phyloP scores from a whole-genome alignment of 2,797 vertebrate genomes.

The Nyctalus aviator region DNA sequence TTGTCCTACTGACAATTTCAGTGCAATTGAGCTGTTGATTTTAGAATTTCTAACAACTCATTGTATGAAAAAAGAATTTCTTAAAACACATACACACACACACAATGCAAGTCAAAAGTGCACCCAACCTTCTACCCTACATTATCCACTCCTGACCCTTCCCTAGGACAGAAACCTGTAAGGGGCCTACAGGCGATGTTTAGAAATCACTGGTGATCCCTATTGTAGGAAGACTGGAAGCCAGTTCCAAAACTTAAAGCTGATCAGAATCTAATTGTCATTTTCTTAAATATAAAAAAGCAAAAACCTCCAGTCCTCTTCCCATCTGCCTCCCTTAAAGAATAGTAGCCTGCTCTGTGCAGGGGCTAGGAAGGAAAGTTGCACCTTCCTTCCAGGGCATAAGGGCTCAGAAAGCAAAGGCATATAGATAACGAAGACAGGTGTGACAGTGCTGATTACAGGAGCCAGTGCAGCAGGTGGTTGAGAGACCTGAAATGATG shows the following conservation, averaged over 20 bases:
- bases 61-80: slow-evolving; percentile 2
- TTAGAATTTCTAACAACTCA: slow-evolving; percentile 13
- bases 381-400: not conserved
- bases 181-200: not conserved
- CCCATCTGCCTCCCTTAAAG: not conserved
- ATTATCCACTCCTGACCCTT: not conserved
- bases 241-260: not conserved
- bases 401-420: not conserved
- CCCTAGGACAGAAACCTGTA: not conserved
- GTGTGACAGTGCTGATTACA: not conserved
- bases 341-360: not conserved
- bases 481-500: not conserved
- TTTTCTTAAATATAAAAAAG: slow-evolving; percentile 15
- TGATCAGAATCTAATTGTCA: not conserved
- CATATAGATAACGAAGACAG: not conserved
- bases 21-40: not conserved
- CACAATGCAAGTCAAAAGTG: not conserved
- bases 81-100: not conserved
- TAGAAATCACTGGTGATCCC: not conserved
- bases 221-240: not conserved
- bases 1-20: not conserved
- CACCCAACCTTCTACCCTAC: not conserved
- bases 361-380: not conserved
- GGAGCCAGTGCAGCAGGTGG: fast-evolving
- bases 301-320: not conserved